These are phyloP conservation scores for Harpagus bidentatus DNA, from an alignment of 2,113 vertebrate genomes.

Conservation along the genomic window DNA sequence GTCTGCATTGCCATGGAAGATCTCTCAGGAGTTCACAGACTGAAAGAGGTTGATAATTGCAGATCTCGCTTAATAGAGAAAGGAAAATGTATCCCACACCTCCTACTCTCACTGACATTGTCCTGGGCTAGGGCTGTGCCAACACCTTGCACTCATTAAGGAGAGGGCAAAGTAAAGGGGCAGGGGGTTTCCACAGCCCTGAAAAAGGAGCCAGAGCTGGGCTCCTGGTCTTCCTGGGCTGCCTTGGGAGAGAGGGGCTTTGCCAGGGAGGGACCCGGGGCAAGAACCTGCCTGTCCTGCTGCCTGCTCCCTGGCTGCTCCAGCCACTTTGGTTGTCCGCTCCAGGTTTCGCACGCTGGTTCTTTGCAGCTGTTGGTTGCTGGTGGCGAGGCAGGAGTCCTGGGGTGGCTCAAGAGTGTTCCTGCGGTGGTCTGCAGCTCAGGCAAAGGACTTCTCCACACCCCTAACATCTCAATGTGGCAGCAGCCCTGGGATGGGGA, in stretches of 20 bases:
- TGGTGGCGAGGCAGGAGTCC: background rate
- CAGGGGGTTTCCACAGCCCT: background rate
- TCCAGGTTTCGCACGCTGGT: background rate
- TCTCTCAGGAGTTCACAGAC: background rate
- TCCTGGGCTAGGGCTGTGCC: background rate
- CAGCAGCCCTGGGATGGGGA: background rate
- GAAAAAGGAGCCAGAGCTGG: background rate
- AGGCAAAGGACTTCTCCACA: background rate
- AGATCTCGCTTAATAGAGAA: background rate
- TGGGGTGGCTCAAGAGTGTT: rapidly evolving
- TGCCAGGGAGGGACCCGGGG: rapidly evolving
- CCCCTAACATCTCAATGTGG: background rate
- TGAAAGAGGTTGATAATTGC: background rate
- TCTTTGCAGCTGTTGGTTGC: background rate
- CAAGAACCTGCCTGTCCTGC: background rate
- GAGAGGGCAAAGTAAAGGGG: background rate
- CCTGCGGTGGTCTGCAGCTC: background rate
- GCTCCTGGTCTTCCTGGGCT: background rate
- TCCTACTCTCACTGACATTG: background rate
- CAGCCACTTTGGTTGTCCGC: background rate
- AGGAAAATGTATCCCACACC: rapidly evolving
- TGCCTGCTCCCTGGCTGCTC: background rate
- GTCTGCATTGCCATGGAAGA: background rate
- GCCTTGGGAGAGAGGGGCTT: background rate
- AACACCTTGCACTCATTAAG: background rate